A percentile compares a stretch with the other conserved stretches of the same genome.
phyloP scores from a whole-genome alignment of 2,797 vertebrate species.

The Lepilemur ruficaudatus region DNA sequence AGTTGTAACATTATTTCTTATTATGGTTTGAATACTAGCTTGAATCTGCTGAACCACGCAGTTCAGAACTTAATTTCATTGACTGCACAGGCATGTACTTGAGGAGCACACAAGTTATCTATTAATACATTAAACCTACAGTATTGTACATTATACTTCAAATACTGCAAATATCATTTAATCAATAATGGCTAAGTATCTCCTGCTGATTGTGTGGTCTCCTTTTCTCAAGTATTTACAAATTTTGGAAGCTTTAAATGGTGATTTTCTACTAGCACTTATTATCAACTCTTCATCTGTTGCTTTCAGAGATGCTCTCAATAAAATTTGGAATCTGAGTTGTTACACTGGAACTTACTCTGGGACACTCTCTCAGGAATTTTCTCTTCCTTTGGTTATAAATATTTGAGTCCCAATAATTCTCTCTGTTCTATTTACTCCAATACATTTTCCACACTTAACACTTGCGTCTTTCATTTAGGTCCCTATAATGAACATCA shows the following conservation, averaged over 20 bases:
- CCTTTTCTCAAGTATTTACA: not conserved
- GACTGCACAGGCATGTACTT: accelerated
- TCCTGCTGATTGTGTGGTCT: not conserved
- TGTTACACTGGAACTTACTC: not conserved
- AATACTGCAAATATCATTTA: not conserved
- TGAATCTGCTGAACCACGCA: not conserved
- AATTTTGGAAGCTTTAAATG: not conserved
- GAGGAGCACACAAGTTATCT: not conserved
- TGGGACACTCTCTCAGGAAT: too few species aligned
- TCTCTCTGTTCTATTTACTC: not conserved
- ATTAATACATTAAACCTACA: not conserved
- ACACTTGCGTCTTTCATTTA: not conserved
- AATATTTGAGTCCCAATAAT: not conserved
- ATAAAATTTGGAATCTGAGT: not conserved
- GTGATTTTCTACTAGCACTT: not conserved
- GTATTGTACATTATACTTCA: not conserved
- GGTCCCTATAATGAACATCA: not conserved
- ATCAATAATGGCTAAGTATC: not conserved
- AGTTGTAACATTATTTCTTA: not conserved
- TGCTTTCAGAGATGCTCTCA: not conserved
- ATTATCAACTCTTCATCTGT: not conserved
- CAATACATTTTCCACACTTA: not conserved
- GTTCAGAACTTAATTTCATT: not conserved
- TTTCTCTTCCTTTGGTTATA: not conserved
- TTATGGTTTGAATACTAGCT: not conserved